Evolutionary conservation across 2,888 invertebrate species (phyloP), one percentile per base, ranked within the genome.

Genomic region (Pantelozetes paolii): DNA sequence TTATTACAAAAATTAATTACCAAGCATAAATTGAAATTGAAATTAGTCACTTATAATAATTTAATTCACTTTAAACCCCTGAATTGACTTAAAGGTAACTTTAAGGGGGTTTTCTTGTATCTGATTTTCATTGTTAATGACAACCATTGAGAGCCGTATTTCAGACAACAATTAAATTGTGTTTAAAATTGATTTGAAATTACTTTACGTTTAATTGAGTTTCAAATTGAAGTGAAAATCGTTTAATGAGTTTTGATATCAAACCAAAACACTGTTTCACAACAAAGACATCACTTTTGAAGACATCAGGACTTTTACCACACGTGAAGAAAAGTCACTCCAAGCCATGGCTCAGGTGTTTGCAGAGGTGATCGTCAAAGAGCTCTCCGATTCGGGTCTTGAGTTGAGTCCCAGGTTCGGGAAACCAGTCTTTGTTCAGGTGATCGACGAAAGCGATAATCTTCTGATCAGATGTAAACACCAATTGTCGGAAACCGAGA

Each of bases 401-500:
- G 2, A 32, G 8, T 71, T 74, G 15, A 8, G 23, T 2, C 23
- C 54, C 26, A 54, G 42, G 32, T 57, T 42, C 28, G 28, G 28
- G 26, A 57, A 57, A 15, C 57, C 71, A 30, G 28, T 71, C n/a
- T 23, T 15, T n/a, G 13, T 75, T 20, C 64, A 75, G 28, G 70
- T 75, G 20, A 71, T 70, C 26, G 74, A 75, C 71, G 75, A 75
- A 70, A 59, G 59, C 15, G 75, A 75, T 59, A 75, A 75, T 70
- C 64, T 75, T 36, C 45, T 75, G 42, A 42, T 75, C 36, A 20
- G 74, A 42, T 62, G 71, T 18, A 71, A 64, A 36, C 18, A 36
- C 30, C 36, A 32, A 2, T 32, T 36, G 9, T n/a, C 64, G 1
- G 45, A 32, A 23, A 75, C 74, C 3, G 72, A 76, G 59, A 74